Percentiles rank a stretch among this genome's conserved stretches.
Conservation (phyloP, 2,888 invertebrate species). For the Phaonia tiefii region DNA sequence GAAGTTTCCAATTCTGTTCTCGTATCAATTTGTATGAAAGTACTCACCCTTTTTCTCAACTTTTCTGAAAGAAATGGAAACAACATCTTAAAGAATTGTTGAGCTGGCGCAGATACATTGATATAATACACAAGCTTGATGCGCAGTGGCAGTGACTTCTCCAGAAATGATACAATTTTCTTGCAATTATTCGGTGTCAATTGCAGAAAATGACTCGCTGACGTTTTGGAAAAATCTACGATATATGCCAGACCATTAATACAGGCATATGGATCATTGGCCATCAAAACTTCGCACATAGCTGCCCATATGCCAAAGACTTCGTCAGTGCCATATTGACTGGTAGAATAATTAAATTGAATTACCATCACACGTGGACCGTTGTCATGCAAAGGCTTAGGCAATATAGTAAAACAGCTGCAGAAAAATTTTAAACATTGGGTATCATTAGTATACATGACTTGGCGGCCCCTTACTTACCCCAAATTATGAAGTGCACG, state of each 20-base stretch:
- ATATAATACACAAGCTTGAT: conserved; percentile 83
- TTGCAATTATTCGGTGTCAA: conserved; percentile 83
- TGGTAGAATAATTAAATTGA: conserved; percentile 80
- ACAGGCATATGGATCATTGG: conserved; percentile 83
- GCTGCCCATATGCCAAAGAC: conserved; percentile 74
- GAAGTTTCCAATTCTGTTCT: background rate
- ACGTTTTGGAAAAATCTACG: conserved; percentile 82
- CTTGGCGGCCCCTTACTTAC: too few relatives aligned
- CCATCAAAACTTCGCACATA: conserved; percentile 77
- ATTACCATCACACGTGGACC: conserved; percentile 82
- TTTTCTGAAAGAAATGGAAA: conserved; percentile 84
- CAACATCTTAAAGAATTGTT: conserved; percentile 82
- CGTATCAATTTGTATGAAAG: background rate
- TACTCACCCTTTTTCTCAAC: conserved; percentile 82
- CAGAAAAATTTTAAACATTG: background rate
- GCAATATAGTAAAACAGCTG: conserved; percentile 76
- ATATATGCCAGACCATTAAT: conserved; percentile 82
- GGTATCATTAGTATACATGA: too few relatives aligned
- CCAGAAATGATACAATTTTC: conserved; percentile 82
- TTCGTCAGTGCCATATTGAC: conserved; percentile 80
- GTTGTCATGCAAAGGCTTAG: conserved; percentile 78
- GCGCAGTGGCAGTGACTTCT: conserved; percentile 84
- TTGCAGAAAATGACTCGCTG: conserved; percentile 82
- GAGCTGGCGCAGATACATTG: conserved; percentile 83
- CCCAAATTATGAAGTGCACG: conserved; percentile 72